Evolutionary conservation across 2,113 vertebrate species (phyloP).

Genomic region (Noturus placidus): DNA sequence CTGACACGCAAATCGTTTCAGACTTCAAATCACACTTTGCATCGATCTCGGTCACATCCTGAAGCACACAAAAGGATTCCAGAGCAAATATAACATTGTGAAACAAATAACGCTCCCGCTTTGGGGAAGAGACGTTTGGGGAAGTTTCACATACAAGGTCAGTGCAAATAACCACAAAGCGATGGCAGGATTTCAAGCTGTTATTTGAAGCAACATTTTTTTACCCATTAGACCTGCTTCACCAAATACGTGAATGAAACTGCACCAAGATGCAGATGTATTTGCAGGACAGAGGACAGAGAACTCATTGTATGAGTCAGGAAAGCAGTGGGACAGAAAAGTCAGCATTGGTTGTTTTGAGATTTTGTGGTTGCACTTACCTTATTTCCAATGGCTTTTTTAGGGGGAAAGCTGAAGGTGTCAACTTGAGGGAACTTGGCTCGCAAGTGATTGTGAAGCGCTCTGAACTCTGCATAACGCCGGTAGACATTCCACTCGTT

Average conservation of each 20-base stretch:
- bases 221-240: neutral
- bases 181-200: neutral
- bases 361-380: conserved; percentile 64
- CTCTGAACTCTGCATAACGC: conserved; percentile 91
- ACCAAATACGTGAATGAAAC: neutral
- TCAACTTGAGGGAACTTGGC: conserved; percentile 86
- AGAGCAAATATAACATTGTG: neutral
- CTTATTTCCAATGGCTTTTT: conserved; percentile 99
- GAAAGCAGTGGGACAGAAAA: neutral
- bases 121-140: neutral
- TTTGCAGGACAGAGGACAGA: neutral
- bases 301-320: neutral
- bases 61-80: neutral
- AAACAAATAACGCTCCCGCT: neutral
- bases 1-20: neutral
- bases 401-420: conserved; percentile 90
- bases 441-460: conserved; percentile 86
- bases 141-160: neutral
- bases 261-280: neutral
- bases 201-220: neutral
- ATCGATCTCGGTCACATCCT: neutral
- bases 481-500: conserved; percentile 98
- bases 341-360: neutral
- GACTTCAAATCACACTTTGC: neutral
- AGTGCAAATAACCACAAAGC: neutral